These are phyloP conservation scores for Shinisaurus crocodilurus DNA, from an alignment of 2,113 vertebrate genomes.

Conservation along the genomic window DNA sequence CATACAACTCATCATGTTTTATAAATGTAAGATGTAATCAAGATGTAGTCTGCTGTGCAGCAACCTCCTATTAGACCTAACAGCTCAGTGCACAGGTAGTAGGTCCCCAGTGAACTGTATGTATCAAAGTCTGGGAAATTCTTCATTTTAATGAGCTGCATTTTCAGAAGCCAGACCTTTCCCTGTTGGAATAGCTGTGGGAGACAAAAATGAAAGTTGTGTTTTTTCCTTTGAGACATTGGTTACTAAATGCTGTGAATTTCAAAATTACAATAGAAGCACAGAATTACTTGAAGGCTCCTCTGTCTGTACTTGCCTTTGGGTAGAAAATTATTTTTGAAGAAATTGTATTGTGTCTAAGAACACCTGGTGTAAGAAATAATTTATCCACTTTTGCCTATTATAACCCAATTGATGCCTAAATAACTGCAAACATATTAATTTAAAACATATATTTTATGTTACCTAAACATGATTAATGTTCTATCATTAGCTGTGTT, in stretches of 20 bases:
- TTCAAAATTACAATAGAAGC: slow-evolving; percentile 51
- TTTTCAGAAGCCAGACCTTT: slow-evolving; percentile 58
- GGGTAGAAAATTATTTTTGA: slow-evolving; percentile 42
- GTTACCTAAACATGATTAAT: not conserved
- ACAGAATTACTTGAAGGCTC: slow-evolving; percentile 27
- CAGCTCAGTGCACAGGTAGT: slow-evolving; percentile 52
- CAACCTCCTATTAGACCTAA: slow-evolving; percentile 51
- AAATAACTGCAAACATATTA: not conserved
- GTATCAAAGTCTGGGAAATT: slow-evolving; percentile 60
- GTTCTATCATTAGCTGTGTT: not conserved
- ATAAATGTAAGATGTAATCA: slow-evolving; percentile 60
- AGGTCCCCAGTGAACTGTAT: slow-evolving; percentile 62
- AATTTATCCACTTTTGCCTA: not conserved
- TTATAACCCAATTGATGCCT: not conserved
- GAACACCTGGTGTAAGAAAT: slow-evolving; percentile 13
- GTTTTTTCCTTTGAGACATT: slow-evolving; percentile 55
- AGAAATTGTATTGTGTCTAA: slow-evolving; percentile 28
- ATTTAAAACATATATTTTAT: slow-evolving; percentile 14
- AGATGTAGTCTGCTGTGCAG: slow-evolving; percentile 36
- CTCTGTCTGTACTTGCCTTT: slow-evolving; percentile 55
- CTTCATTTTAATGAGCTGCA: slow-evolving; percentile 60
- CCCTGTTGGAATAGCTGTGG: slow-evolving; percentile 53
- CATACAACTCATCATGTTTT: slow-evolving; percentile 46
- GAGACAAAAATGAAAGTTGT: slow-evolving; percentile 65
- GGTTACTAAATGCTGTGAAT: slow-evolving; percentile 55